Percentiles rank a stretch among this genome's conserved stretches.
These are phyloP conservation scores for Peromyscus californicus DNA, from an alignment of 2,113 vertebrate genomes.

Conservation along the genomic window DNA sequence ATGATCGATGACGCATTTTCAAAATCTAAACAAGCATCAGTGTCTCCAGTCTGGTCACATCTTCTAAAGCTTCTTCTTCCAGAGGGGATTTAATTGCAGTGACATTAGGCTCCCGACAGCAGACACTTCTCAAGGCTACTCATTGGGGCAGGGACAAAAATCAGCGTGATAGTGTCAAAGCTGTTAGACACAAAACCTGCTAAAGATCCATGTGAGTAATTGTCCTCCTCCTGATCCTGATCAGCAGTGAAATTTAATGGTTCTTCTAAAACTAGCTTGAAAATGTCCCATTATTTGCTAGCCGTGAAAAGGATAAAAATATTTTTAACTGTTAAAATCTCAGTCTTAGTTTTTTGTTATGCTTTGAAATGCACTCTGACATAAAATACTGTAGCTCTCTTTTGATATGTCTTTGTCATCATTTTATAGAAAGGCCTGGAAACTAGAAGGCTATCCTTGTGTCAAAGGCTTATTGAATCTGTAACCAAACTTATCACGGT, in stretches of 20 bases:
- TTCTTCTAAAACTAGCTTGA: slow-evolving; percentile 50
- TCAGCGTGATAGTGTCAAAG: slow-evolving; percentile 31
- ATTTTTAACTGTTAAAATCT: slow-evolving; percentile 56
- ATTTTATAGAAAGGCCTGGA: slow-evolving; percentile 35
- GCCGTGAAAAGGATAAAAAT: slow-evolving; percentile 66
- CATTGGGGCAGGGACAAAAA: slow-evolving; percentile 59
- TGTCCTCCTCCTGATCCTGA: slow-evolving; percentile 70
- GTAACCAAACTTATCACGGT: slow-evolving; percentile 35
- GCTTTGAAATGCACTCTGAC: slow-evolving; percentile 48
- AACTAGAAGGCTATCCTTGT: slow-evolving; percentile 54
- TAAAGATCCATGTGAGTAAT: slow-evolving; percentile 70
- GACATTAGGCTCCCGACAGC: slow-evolving; percentile 68
- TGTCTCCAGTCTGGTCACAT: slow-evolving; percentile 75
- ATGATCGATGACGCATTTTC: slow-evolving; percentile 67
- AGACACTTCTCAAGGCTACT: slow-evolving; percentile 57
- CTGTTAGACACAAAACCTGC: slow-evolving; percentile 73
- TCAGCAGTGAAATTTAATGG: slow-evolving; percentile 69
- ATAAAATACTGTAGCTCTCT: neutral
- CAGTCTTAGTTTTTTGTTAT: slow-evolving; percentile 23
- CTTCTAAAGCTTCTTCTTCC: slow-evolving; percentile 68
- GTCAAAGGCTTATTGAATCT: neutral
- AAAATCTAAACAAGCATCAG: slow-evolving; percentile 76
- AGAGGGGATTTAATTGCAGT: slow-evolving; percentile 76
- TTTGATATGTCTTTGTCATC: slow-evolving; percentile 55
- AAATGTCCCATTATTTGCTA: slow-evolving; percentile 63